Evolutionary conservation across 2,888 invertebrate species (phyloP).

Genomic region (Erebia aethiops): DNA sequence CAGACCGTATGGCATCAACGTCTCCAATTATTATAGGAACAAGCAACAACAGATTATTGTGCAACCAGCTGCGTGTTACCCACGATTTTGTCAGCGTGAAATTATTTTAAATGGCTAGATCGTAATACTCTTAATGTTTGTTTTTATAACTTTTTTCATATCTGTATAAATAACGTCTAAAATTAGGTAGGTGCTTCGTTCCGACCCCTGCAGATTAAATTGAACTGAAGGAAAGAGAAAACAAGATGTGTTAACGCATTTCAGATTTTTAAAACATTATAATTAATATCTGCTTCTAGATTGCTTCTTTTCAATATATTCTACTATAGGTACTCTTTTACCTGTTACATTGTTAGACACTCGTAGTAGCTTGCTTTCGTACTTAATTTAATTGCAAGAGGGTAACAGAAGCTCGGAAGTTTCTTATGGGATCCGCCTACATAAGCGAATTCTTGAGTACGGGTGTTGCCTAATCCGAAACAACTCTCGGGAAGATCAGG

Average conservation of each 20-base stretch:
- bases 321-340: not conserved
- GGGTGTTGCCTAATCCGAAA: constrained; percentile 66
- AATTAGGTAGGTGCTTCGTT: too few species aligned
- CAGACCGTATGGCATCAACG: constrained; percentile 11
- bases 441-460: constrained; percentile 35
- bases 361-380: not conserved
- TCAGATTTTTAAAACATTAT: too few species aligned
- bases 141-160: too few species aligned
- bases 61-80: not conserved
- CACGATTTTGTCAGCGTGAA: too few species aligned
- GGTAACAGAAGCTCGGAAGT: constrained; percentile 16
- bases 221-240: too few species aligned
- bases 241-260: too few species aligned
- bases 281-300: too few species aligned
- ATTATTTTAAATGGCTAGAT: too few species aligned
- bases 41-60: not conserved
- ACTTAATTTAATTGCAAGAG: constrained; percentile 18
- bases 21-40: not conserved
- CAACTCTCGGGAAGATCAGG: constrained; percentile 70
- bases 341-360: not conserved
- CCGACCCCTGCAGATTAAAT: too few species aligned
- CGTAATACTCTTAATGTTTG: too few species aligned
- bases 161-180: too few species aligned
- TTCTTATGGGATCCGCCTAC: constrained; percentile 24
- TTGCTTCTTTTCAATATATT: not conserved